Conservation (phyloP, 2,888 invertebrate species). For the Campoletis raptor region DNA sequence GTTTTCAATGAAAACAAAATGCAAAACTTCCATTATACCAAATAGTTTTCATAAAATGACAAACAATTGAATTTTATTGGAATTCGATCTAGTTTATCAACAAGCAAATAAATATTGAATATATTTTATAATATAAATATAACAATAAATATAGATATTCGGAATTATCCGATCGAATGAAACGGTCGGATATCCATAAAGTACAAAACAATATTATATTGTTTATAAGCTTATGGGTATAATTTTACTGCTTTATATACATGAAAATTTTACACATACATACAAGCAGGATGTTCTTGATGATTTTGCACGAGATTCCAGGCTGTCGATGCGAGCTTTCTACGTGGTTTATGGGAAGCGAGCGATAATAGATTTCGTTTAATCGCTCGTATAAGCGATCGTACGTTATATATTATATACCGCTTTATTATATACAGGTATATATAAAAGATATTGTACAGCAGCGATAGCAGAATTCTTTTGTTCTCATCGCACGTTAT, state of each 20-base stretch:
- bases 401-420: conserved; percentile 21
- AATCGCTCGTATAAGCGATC: conserved; percentile 54
- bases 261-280: conserved; percentile 9
- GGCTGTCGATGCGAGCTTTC: conserved; percentile 56
- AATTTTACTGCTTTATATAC: conserved; percentile 15
- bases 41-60: too few relatives aligned
- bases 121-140: conserved; percentile 45
- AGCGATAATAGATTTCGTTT: conserved; percentile 64
- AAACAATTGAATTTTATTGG: neutral
- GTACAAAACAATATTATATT: neutral
- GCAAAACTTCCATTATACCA: neutral
- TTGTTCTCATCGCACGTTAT: conserved; percentile 25
- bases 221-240: neutral
- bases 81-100: neutral
- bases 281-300: conserved; percentile 1
- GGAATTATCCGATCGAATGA: conserved; percentile 49
- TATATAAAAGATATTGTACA: neutral
- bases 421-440: neutral
- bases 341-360: conserved; percentile 49
- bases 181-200: conserved; percentile 3
- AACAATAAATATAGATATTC: neutral
- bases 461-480: conserved; percentile 30
- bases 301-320: conserved; percentile 46
- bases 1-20: neutral
- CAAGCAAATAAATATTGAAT: conserved; percentile 18